Base-by-base conservation (phyloP, 2,888 invertebrate genomes). In the Julus scanicus region DNA sequence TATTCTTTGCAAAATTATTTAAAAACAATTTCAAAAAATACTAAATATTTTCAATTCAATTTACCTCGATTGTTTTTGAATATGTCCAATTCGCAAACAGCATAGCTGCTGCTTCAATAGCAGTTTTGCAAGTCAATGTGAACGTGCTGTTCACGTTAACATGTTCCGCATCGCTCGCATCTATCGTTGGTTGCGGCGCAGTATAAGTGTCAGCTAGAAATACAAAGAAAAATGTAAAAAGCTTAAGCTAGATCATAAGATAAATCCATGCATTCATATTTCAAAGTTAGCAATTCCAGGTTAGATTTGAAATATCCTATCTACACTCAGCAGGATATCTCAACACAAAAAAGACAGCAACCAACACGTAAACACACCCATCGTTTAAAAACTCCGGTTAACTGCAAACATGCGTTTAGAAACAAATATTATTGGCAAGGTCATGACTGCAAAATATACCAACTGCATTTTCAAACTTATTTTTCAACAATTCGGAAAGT, bases 41-140 rank as follows among this genome's bases (percentile, higher is more conserved):
- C 29, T 29, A 29, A 29, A 29, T 29, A 29, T 29, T 44, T 44
- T 44, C 44, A 8, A 11, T 15, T 4, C 8, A 40, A 15, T 29
- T 40, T 86, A 89, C 89, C 44, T 90, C 87, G 17, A 84, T 89
- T 2, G 88, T 48, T n/a, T 90, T 89, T 37, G 91, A 90, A 88
- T 89, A 90, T 13, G 86, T 88, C 91, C 90, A 91, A 29, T 90
- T 89, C 0, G 90, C 87, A 11, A 89, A 89, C 17, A 90, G 39
- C 84, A 90, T 89, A 2, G 90, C 90, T 44, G 90, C 90, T 0
- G 89, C 57, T n/a, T 90, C 90, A 11, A 90, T 89, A 63, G 88
- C 87, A 17, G 90, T 90, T 29, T 88, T 89, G 88, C 91, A 91
- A 37, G 88, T 90, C 39, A 91, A 85, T 3, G 87, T 89, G 86